A percentile compares a stretch with the other conserved stretches of the same genome.
Conservation (phyloP, 2,888 invertebrate species). For the Ophonus ardosiacus region DNA sequence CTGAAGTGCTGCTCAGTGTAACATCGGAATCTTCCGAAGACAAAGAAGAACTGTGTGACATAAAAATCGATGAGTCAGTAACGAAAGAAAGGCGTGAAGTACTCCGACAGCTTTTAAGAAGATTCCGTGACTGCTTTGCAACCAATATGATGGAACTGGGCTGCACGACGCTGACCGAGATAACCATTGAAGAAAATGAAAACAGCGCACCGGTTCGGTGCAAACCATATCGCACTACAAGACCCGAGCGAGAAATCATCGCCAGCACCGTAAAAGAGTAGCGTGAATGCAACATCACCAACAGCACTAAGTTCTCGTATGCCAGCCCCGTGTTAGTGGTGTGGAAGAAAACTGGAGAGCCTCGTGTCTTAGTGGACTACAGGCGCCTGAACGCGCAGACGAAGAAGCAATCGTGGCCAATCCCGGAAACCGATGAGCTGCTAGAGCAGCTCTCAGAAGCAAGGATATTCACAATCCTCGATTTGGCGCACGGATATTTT, state of each 20-base stretch:
- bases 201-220: neutral
- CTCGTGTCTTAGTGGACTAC: neutral
- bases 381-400: neutral
- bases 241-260: no score
- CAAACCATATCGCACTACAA: no score
- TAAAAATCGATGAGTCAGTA: no score
- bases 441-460: constrained; percentile 67
- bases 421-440: neutral
- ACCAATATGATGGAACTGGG: no score
- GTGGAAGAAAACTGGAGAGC: neutral
- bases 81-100: neutral
- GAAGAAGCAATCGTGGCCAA: neutral
- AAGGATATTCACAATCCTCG: no score
- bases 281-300: no score
- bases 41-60: neutral
- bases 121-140: neutral
- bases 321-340: neutral
- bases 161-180: neutral
- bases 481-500: no score
- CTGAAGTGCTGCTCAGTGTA: no score
- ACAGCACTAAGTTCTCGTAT: no score
- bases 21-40: neutral
- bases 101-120: neutral
- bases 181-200: neutral
- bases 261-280: no score